Evolutionary conservation across 2,113 vertebrate species (phyloP).

Genomic region (Antechinus stuartii): DNA sequence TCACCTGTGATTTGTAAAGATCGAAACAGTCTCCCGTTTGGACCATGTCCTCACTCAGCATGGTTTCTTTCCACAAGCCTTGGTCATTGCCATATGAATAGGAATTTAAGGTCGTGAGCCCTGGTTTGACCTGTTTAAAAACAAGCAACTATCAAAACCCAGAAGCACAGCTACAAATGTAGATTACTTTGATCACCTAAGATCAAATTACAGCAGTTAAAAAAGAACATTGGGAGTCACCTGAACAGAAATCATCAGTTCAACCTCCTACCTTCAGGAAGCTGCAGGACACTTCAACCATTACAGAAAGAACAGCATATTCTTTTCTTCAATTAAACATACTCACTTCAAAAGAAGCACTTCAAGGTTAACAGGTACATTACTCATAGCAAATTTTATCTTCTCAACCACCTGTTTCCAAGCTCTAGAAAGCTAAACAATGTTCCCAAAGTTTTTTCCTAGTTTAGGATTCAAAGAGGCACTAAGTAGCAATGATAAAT

Average conservation of each 20-base stretch:
- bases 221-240: background rate
- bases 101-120: slow-evolving; percentile 13
- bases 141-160: background rate
- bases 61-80: slow-evolving; percentile 24
- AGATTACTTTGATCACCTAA: background rate
- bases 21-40: background rate
- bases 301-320: background rate
- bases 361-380: background rate
- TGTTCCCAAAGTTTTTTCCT: background rate
- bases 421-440: background rate
- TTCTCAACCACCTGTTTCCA: background rate
- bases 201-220: background rate
- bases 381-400: background rate
- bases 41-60: slow-evolving; percentile 21
- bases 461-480: background rate
- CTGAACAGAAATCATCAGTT: background rate
- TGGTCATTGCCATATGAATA: background rate
- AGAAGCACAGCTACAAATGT: background rate
- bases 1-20: slow-evolving; percentile 67
- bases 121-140: slow-evolving; percentile 57
- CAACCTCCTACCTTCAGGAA: background rate
- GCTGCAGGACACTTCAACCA: background rate
- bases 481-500: background rate
- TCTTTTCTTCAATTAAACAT: background rate
- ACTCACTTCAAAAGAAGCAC: background rate